Conservation (phyloP, 2,888 invertebrate genomes). For the Apantesis nais region DNA sequence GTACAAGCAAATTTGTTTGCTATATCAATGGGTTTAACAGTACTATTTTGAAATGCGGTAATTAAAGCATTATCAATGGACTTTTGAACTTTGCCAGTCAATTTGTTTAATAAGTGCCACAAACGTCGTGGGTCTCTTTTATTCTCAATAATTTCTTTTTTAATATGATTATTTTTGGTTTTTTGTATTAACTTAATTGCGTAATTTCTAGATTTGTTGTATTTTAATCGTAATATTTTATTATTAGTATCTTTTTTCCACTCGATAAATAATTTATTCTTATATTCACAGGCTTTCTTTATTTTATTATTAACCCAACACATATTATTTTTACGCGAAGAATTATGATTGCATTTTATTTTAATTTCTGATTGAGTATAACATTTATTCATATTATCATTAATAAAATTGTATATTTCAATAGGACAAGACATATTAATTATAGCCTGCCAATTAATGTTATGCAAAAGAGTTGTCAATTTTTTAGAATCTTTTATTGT, state of each 20-base stretch:
- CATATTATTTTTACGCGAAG: neutral
- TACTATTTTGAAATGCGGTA: neutral
- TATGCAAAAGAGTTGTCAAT: neutral
- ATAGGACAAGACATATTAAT: neutral
- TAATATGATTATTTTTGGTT: neutral
- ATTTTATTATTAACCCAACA: neutral
- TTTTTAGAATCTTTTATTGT: neutral
- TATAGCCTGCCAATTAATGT: neutral
- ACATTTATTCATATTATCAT: no score
- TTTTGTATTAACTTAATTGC: neutral
- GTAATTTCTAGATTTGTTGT: neutral
- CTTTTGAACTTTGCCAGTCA: neutral
- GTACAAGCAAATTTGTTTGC: no score
- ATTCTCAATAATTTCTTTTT: neutral
- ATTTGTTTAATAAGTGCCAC: neutral
- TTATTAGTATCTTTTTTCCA: conserved; percentile 2
- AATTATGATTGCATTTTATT: neutral
- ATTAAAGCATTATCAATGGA: neutral
- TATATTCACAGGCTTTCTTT: neutral
- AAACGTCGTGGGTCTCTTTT: neutral
- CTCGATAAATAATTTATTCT: neutral
- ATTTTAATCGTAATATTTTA: neutral
- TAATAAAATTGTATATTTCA: neutral
- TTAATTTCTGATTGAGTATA: neutral
- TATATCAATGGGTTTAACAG: neutral